Evolutionary conservation across 2,113 vertebrate genomes (phyloP), one percentile per base, ranked within the genome.

Genomic region (Lethenteron reissneri): DNA sequence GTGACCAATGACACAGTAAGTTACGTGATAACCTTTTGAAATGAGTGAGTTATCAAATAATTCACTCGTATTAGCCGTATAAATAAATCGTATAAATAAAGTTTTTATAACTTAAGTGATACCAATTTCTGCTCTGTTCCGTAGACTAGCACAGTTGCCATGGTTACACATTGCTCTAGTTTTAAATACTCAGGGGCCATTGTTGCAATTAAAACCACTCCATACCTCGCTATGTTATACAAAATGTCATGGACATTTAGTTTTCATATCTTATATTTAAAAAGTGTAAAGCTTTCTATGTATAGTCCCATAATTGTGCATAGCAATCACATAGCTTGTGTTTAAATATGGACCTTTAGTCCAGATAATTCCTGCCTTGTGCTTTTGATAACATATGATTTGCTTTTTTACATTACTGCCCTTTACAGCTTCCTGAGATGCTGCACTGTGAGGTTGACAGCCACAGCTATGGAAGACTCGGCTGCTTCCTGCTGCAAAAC

Each of bases 341-440:
- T 10, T 6, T 12, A 70, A 73, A 69, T 58, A 2, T 2, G 1
- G 70, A 17, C 14, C 41, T 41, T 41, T 41, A 41, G 41, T 4
- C 41, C 41, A 41, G 41, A 41, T 41, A 41, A 41, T 41, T 41
- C 41, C 41, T 41, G 41, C 41, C 15, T 13, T 70, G 72, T 58
- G 71, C 73, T 56, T 73, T 71, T 58, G 9, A 5, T 70, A 10
- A 70, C 56, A 25, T 8, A 3, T 57, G 14, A 71, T 41, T 71
- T 11, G 11, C 8, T 56, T 73, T 73, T 71, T 59, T 12, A 70
- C 60, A 17, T 70, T 14, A 58, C 21, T 59, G 58, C 62, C 3
- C 6, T 11, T 76, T 77, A 2, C 76, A 99, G 94, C 82, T 99
- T 76, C 94, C 94, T 57, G 94, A 99, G 78, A 97, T 99, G 94